phyloP scores from a whole-genome alignment of 2,888 invertebrate genomes.

The Standfussiana lucernea region DNA sequence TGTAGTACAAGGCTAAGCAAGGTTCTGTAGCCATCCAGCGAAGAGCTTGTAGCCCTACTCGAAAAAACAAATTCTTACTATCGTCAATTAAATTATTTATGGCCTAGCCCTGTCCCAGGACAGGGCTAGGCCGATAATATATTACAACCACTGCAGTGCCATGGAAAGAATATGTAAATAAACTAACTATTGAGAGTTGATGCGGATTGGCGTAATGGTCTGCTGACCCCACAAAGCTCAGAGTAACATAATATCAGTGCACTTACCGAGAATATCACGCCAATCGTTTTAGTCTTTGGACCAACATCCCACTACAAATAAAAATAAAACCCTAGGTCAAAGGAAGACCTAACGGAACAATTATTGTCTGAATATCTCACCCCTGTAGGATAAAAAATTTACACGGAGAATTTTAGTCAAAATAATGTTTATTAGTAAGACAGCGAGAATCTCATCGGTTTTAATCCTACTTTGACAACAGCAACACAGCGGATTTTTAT shows the following conservation, averaged over 20 bases:
- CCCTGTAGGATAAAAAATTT: background rate
- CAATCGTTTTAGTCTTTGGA: conserved; percentile 14
- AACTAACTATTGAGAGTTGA: background rate
- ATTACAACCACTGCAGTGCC: background rate
- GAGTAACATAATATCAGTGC: background rate
- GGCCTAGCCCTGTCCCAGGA: too few species aligned
- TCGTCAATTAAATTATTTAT: background rate
- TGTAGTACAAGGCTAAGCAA: background rate
- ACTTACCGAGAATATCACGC: background rate
- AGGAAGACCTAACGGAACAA: background rate
- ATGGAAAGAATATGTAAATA: background rate
- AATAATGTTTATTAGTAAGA: background rate
- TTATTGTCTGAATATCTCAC: background rate
- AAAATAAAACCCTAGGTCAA: background rate
- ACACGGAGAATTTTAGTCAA: background rate
- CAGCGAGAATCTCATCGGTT: conserved; percentile 27
- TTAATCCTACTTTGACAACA: conserved; percentile 48
- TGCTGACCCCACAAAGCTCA: background rate
- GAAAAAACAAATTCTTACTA: background rate
- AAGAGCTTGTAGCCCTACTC: background rate
- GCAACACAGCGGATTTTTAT: conserved; percentile 41
- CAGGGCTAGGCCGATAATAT: background rate
- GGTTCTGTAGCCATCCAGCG: background rate
- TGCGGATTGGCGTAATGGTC: background rate
- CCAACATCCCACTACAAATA: background rate